Percentiles rank a stretch among this genome's conserved stretches.
phyloP scores from a whole-genome alignment of 2,888 invertebrate genomes.

The Drosophila rubida region DNA sequence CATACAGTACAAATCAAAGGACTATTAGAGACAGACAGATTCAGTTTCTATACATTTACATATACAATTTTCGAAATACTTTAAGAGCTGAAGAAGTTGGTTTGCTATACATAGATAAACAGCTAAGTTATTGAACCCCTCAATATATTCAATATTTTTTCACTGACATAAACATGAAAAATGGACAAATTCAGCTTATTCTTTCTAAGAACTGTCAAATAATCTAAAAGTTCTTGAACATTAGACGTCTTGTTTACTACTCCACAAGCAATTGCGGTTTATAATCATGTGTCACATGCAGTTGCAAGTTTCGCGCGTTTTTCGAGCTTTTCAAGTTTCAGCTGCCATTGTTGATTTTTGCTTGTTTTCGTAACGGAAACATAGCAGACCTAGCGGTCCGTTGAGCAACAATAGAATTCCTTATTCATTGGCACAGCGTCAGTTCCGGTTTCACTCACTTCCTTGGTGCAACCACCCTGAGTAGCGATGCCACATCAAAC shows the following conservation, averaged over 20 bases:
- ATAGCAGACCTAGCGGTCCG: constrained; percentile 36
- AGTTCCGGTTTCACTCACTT: constrained; percentile 57
- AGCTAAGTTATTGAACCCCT: too few species aligned
- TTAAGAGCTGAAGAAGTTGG: too few species aligned
- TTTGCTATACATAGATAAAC: too few species aligned
- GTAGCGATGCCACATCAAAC: not conserved
- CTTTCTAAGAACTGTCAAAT: too few species aligned
- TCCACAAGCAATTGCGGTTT: not conserved
- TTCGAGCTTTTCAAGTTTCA: constrained; percentile 27
- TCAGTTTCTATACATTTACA: too few species aligned
- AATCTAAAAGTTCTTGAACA: not conserved
- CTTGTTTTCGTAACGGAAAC: constrained; percentile 46
- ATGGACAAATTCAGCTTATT: too few species aligned
- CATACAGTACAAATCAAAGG: too few species aligned
- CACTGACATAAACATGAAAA: too few species aligned
- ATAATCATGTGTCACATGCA: constrained; percentile 3
- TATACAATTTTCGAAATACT: too few species aligned
- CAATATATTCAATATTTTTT: too few species aligned
- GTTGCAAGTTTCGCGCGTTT: constrained; percentile 45
- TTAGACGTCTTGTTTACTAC: not conserved
- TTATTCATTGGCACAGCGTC: constrained; percentile 10
- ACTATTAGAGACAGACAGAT: too few species aligned
- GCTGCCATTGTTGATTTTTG: not conserved
- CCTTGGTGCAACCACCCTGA: constrained; percentile 64
- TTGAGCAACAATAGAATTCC: constrained; percentile 46